These are phyloP conservation scores for Polymixis flavicincta DNA, from an alignment of 2,888 invertebrate species.

Conservation along the genomic window DNA sequence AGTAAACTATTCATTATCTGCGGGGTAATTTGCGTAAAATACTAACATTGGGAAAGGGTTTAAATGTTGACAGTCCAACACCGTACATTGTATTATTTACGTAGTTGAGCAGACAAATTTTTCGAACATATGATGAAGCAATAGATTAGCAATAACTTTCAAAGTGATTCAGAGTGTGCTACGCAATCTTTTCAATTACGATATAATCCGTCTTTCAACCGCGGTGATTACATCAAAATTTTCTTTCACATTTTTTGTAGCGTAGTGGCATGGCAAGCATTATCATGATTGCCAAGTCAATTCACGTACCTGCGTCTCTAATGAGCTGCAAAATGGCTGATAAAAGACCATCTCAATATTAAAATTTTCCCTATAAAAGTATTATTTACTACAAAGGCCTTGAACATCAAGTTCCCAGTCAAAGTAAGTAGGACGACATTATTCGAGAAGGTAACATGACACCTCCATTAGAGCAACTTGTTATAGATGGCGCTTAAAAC, in stretches of 20 bases:
- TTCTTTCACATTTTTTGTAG: neutral
- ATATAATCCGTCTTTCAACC: neutral
- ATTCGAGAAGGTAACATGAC: conserved; percentile 77
- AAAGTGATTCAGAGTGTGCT: too few relatives aligned
- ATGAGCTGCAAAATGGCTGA: neutral
- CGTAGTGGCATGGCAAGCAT: neutral
- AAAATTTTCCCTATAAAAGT: conserved; percentile 26
- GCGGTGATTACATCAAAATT: too few relatives aligned
- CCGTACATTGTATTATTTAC: too few relatives aligned
- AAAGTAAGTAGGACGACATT: conserved; percentile 67
- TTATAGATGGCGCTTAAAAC: conserved; percentile 75
- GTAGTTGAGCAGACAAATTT: too few relatives aligned
- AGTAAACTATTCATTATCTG: neutral
- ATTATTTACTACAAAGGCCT: conserved; percentile 51
- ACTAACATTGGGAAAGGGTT: too few relatives aligned
- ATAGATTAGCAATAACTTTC: too few relatives aligned
- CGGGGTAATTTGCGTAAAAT: too few relatives aligned
- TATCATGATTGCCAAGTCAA: neutral
- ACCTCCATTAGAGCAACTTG: conserved; percentile 80
- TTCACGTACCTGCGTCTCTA: too few relatives aligned
- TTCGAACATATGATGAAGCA: too few relatives aligned
- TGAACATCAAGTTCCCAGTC: conserved; percentile 40
- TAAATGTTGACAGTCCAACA: too few relatives aligned
- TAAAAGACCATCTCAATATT: conserved; percentile 1
- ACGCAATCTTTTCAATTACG: too few relatives aligned